Evolutionary conservation across 2,797 vertebrate genomes (phyloP).

Genomic region (Garrulus glandarius): DNA sequence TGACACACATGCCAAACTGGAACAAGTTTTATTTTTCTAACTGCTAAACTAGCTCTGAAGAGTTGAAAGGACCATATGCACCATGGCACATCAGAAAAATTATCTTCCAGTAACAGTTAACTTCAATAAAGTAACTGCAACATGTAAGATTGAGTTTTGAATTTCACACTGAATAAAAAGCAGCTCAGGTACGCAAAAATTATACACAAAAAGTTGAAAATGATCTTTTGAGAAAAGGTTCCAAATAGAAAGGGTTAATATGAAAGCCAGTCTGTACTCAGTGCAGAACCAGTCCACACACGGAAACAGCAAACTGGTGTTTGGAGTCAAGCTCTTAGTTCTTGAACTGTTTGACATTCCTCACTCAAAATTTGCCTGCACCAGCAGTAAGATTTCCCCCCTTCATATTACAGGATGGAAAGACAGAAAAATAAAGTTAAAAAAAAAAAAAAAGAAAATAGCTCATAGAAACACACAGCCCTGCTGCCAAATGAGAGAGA

Average conservation of each 20-base stretch:
- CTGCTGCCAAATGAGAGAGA: neutral
- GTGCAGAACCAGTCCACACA: neutral
- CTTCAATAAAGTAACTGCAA: neutral
- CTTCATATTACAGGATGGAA: neutral
- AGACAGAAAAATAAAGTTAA: neutral
- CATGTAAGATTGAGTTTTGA: neutral
- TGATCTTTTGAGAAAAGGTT: neutral
- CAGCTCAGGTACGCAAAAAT: neutral
- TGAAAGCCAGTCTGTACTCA: neutral
- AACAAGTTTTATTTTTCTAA: slow-evolving; percentile 19
- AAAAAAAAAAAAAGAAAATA: neutral
- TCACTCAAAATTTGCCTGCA: neutral
- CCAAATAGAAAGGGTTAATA: neutral
- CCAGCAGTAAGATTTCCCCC: neutral
- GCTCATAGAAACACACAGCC: neutral
- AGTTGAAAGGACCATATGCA: neutral
- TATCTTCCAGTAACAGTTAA: neutral
- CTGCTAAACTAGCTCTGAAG: neutral
- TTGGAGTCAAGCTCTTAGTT: neutral
- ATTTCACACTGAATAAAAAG: neutral
- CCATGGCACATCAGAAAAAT: neutral
- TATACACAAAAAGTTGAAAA: neutral
- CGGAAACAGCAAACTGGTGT: neutral
- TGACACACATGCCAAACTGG: neutral
- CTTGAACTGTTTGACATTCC: neutral